Conservation (phyloP, 2,888 invertebrate genomes). For the Prosapia bicincta region DNA sequence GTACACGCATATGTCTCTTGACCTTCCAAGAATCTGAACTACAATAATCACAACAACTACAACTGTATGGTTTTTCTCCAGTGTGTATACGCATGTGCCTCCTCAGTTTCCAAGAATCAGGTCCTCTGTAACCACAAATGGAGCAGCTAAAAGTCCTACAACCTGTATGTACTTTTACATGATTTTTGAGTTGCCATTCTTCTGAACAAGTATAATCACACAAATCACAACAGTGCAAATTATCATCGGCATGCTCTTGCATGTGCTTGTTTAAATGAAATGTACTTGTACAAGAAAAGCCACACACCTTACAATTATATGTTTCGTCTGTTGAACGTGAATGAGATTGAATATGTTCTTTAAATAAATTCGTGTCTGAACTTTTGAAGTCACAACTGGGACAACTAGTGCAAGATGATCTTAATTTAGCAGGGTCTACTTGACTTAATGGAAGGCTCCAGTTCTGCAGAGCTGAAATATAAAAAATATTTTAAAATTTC, state of each 20-base stretch:
- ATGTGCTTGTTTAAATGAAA: neutral
- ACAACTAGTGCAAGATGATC: neutral
- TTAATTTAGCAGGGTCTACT: neutral
- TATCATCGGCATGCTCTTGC: neutral
- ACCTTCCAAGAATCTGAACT: neutral
- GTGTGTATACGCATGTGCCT: neutral
- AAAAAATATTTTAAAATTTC: neutral
- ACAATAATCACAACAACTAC: neutral
- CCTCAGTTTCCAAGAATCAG: neutral
- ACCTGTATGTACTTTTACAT: neutral
- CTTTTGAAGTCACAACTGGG: neutral
- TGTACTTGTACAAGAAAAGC: neutral
- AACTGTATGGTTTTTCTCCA: neutral
- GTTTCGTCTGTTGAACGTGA: neutral
- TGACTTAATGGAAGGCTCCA: neutral
- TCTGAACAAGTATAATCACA: neutral
- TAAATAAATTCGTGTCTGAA: neutral
- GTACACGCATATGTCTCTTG: neutral
- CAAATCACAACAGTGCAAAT: neutral
- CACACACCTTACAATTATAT: neutral
- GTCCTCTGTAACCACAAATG: neutral
- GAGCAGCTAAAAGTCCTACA: neutral
- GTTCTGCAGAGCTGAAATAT: neutral
- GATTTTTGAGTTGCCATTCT: neutral
- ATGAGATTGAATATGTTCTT: neutral